A percentile compares a stretch with the other conserved stretches of the same genome.
Conservation (phyloP, 2,113 vertebrate species). For the Peromyscus leucopus region DNA sequence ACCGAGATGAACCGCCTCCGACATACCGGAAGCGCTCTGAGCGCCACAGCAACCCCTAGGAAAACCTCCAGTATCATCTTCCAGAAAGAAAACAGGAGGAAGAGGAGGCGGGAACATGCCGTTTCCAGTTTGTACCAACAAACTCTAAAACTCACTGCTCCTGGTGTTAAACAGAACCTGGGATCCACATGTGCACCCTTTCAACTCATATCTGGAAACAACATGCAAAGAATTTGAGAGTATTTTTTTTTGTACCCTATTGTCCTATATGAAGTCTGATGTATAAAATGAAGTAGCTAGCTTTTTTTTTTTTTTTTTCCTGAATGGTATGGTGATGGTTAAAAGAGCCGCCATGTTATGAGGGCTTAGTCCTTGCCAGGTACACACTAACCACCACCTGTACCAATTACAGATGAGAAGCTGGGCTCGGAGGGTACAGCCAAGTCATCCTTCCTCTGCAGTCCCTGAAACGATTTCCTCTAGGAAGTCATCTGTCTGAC, state of each 20-base stretch:
- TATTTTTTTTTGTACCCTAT: neutral
- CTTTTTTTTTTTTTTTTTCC: neutral
- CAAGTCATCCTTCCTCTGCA: neutral
- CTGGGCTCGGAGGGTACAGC: neutral
- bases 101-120: neutral
- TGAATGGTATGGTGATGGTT: neutral
- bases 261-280: neutral
- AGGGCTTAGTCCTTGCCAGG: neutral
- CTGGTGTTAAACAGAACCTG: neutral
- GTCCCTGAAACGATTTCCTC: neutral
- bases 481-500: neutral
- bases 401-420: neutral
- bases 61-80: neutral
- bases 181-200: neutral
- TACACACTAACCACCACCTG: neutral
- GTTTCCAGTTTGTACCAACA: neutral
- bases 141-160: constrained; percentile 17
- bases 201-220: neutral
- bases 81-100: neutral
- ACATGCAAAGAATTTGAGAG: neutral
- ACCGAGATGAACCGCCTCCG: neutral
- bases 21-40: neutral
- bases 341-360: neutral
- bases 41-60: neutral
- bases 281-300: constrained; percentile 42